Evolutionary conservation across 2,113 vertebrate genomes (phyloP), one percentile per base, ranked within the genome.

Genomic region (Platichthys stellatus): DNA sequence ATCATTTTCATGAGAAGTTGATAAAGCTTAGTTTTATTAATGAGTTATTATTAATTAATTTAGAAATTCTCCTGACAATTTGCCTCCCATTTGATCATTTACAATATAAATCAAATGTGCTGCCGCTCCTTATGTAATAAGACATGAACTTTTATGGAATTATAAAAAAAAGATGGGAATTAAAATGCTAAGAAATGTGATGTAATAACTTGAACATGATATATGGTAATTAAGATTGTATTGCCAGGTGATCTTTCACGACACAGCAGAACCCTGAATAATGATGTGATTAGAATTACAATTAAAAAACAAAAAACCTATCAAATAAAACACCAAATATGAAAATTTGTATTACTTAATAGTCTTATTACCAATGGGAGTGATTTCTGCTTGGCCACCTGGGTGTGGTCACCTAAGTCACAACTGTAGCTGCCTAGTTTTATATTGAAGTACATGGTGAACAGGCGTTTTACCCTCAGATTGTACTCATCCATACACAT

Each of bases 81-180:
- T 31, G 28, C 28, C 28, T 31, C 28, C 28, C 28, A 31, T 31
- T 31, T 31, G 31, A 31, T 31, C 31, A 31, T 31, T 31, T 31
- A 31, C 5, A 31, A 31, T 31, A 31, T 31, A 31, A 31, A 31
- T 71, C 28, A 45, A 70, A 43, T 28, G 14, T 15, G 23, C 58
- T 47, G 38, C 49, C 40, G 70, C 53, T 58, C 28, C 20, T 35
- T 31, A 31, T 74, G 76, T 54, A 60, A 1, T 53, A 13, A 18
- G 43, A 61, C 1, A 3, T n/a, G 31, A 14, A 11, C 8, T 72
- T 72, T 23, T 17, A 31, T 35, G 21, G 18, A 14, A 28, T 4
- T 60, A 24, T 38, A 1, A 43, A 49, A 64, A 49, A 31, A 5
- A 5, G 1, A 4, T 4, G 11, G 3, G 12, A 59, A 7, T 57